Base-by-base conservation (phyloP, 2,113 vertebrate genomes). In the Etheostoma spectabile region DNA sequence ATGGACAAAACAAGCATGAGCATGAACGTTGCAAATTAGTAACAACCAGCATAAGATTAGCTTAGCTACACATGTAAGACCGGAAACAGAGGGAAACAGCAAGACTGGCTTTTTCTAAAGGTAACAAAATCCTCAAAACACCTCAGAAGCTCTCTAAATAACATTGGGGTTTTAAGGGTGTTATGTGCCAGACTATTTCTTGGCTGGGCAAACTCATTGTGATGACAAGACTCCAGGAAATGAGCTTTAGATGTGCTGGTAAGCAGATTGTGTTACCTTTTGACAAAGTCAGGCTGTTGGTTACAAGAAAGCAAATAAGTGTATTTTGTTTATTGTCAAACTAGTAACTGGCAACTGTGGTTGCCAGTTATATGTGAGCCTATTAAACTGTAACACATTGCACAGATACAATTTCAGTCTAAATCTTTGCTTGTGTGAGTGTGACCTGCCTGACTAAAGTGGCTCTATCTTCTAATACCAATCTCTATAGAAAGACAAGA, bases 401-500 rank as follows among this genome's bases (percentile, higher is more conserved):
- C 42, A 62, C 38, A 61, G 24, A 74, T 24, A 71, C 24, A 59
- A 48, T 72, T 83, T 48, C 45, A 59, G 5, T 60, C 52, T 66
- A 11, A 66, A 19, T 42, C 16, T 46, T 38, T 57, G 22, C 24
- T 38, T 74, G 42, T 33, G 74, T 42, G 67, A 67, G 60, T n/a
- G 38, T 63, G 74, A 84, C 61, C 59, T 67, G 61, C 42, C 53
- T 55, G 49, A 65, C 10, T 35, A 1, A 66, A 21, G 48, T 79
- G 67, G 53, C 73, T 52, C 11, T 16, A 82, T 59, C 52, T 60
- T 80, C 56, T 78, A 13, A 38, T 24, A 73, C 13, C 27, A 24
- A 59, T 80, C 21, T 86, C 45, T 46, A 51, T 42, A 30, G 59
- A 77, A 46, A 78, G 38, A 70, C 65, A 52, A 42, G 77, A 66